A percentile compares a stretch with the other conserved stretches of the same genome.
phyloP scores from a whole-genome alignment of 2,113 vertebrate species.

The Chlorocebus sabaeus region DNA sequence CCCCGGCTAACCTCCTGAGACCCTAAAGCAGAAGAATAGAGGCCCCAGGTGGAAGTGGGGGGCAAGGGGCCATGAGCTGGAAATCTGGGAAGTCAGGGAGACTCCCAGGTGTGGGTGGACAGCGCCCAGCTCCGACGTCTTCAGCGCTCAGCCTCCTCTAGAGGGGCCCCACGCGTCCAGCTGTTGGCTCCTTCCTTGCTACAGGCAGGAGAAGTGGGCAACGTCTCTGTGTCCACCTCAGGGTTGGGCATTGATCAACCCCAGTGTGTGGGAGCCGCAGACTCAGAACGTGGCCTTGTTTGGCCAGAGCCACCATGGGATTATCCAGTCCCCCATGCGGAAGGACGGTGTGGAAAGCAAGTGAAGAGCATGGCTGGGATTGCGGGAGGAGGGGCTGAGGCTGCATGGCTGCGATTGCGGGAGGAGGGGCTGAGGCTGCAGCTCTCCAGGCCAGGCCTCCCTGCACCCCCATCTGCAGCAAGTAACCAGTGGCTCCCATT shows the following conservation, averaged over 20 bases:
- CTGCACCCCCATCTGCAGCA: rapidly evolving
- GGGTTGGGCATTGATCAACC: background rate
- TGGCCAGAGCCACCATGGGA: background rate
- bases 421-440: background rate
- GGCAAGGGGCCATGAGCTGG: background rate
- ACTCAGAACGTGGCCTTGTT: no score
- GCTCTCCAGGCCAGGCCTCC: background rate
- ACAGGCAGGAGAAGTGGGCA: background rate
- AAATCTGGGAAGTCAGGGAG: background rate
- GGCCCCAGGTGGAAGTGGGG: rapidly evolving
- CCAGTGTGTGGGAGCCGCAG: background rate
- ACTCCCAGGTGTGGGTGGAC: no score
- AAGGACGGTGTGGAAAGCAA: rapidly evolving
- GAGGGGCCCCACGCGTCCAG: background rate
- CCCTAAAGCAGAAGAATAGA: no score
- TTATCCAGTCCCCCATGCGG: background rate
- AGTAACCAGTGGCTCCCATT: background rate
- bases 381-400: rapidly evolving
- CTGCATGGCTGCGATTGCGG: rapidly evolving
- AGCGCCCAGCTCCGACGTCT: rapidly evolving
- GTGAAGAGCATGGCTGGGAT: background rate
- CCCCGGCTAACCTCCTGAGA: background rate
- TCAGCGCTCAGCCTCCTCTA: no score
- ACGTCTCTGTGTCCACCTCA: rapidly evolving
- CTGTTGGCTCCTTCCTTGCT: background rate